Base-by-base conservation (phyloP, 2,888 invertebrate genomes). In the Hydrotaea diabolus region DNA sequence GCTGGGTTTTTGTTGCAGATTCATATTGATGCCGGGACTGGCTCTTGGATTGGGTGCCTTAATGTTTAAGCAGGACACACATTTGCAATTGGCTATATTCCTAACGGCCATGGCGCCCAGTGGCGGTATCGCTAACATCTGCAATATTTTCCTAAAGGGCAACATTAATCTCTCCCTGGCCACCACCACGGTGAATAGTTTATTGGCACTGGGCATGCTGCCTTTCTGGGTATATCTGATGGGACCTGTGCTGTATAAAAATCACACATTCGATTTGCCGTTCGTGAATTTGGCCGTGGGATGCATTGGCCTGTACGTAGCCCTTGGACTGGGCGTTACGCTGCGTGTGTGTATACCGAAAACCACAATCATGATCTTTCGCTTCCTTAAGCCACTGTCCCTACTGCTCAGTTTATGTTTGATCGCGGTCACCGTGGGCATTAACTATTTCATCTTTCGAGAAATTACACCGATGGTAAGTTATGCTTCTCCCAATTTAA, bases 61-160 rank as follows among this genome's bases (percentile, higher is more conserved):
- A 2, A 92, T 96, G 23, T 96, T 97, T 92, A 95, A 95, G 0
- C 90, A 93, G 72, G 91, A 93, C 85, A 93, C 94, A 9, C 93
- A 94, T 77, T 94, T 97, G 94, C 95, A 95, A 43, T 92, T 97
- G 87, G 97, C 97, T 8, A 94, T 97, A 92, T 97, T 97, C 92
- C 96, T 96, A 92, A 95, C 96, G 0, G 97, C 97, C 0, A 95
- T 96, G 43, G 95, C 96, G 5, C 97, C 97, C 0, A 96, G 96
- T 13, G 97, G 98, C 0, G 98, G 98, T 0, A 97, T 97, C 49
- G 98, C 98, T 81, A 99, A 98, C 92, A 96, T 98, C 89, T 98
- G 98, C 96, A 96, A 97, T 0, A 95, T 96, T 87, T 94, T 98
- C 49, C 93, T 98, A 1, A 96, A 96, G 7, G 98, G 98, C 1